A percentile compares a stretch with the other conserved stretches of the same genome.
Conservation (phyloP, 2,888 invertebrate species). For the Drosophila paramelanica region DNA sequence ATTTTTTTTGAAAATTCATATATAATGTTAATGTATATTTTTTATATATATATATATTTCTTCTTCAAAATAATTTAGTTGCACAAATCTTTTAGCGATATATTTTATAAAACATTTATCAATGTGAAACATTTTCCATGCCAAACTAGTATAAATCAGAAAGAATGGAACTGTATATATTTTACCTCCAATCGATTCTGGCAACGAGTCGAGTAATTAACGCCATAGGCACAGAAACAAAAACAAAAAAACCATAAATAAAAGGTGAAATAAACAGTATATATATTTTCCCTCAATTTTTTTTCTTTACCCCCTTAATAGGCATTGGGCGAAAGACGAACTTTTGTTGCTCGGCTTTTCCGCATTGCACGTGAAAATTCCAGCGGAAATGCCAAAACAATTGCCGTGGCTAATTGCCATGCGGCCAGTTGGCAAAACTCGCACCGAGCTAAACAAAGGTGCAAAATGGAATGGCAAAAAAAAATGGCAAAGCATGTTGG, state of each 20-base stretch:
- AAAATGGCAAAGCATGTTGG: slow-evolving; percentile 43
- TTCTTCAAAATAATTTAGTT: too few species aligned
- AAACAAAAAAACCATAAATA: slow-evolving; percentile 20
- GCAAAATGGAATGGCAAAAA: slow-evolving; percentile 58
- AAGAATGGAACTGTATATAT: neutral
- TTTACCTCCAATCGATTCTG: slow-evolving; percentile 32
- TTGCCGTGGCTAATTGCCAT: slow-evolving; percentile 66
- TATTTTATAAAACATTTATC: neutral
- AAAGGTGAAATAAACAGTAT: slow-evolving; percentile 43
- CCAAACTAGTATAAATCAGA: neutral
- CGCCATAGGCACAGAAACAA: slow-evolving; percentile 12
- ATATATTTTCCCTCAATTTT: slow-evolving; percentile 23
- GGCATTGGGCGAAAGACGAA: slow-evolving; percentile 56
- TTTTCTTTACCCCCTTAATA: neutral
- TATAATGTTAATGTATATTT: too few species aligned
- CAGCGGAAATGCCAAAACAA: slow-evolving; percentile 72
- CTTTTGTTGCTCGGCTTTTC: slow-evolving; percentile 43
- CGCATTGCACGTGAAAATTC: slow-evolving; percentile 57
- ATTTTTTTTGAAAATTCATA: too few species aligned
- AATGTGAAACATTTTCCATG: neutral
- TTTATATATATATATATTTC: too few species aligned
- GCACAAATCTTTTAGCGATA: too few species aligned
- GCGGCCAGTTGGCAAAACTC: slow-evolving; percentile 28
- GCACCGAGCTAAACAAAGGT: slow-evolving; percentile 34
- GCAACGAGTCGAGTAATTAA: slow-evolving; percentile 60